A percentile compares a stretch with the other conserved stretches of the same genome.
These are phyloP conservation scores for Tangara arthus DNA, from an alignment of 2,797 vertebrate species.

Conservation along the genomic window DNA sequence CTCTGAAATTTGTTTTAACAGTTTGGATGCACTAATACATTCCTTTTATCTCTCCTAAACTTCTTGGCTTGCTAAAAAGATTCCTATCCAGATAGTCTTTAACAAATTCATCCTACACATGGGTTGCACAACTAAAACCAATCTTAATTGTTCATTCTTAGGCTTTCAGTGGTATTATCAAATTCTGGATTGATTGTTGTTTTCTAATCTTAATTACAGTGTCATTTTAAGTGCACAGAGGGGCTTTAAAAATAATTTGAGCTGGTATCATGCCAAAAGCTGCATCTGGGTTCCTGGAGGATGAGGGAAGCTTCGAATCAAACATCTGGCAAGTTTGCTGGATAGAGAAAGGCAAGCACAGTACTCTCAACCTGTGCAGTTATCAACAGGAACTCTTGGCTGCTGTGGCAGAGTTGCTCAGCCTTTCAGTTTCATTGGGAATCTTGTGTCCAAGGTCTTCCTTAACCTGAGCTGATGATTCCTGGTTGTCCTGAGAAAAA, in stretches of 20 bases:
- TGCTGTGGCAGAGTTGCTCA: not conserved
- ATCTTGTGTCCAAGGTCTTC: not conserved
- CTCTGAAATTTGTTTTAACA: conserved; percentile 36
- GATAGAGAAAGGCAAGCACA: not conserved
- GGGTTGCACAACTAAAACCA: conserved; percentile 25
- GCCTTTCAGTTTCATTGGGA: not conserved
- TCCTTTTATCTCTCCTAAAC: conserved; percentile 10
- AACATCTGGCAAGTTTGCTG: not conserved
- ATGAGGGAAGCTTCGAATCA: conserved; percentile 16
- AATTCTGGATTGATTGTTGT: not conserved
- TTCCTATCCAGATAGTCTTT: conserved; percentile 22
- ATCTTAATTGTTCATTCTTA: not conserved
- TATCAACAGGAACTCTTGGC: not conserved
- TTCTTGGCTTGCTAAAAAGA: conserved; percentile 8
- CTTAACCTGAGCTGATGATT: not conserved
- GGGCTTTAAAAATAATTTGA: conserved; percentile 27
- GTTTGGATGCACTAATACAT: conserved; percentile 44
- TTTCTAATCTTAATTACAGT: conserved; percentile 46
- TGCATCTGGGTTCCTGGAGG: conserved; percentile 24
- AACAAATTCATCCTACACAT: conserved; percentile 20
- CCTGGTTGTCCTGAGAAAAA: not conserved
- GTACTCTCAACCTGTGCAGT: not conserved
- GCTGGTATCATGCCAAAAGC: not conserved
- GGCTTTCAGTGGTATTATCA: not conserved
- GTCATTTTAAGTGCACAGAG: conserved; percentile 18